phyloP scores from a whole-genome alignment of 2,888 invertebrate species.

The Apoda limacodes region DNA sequence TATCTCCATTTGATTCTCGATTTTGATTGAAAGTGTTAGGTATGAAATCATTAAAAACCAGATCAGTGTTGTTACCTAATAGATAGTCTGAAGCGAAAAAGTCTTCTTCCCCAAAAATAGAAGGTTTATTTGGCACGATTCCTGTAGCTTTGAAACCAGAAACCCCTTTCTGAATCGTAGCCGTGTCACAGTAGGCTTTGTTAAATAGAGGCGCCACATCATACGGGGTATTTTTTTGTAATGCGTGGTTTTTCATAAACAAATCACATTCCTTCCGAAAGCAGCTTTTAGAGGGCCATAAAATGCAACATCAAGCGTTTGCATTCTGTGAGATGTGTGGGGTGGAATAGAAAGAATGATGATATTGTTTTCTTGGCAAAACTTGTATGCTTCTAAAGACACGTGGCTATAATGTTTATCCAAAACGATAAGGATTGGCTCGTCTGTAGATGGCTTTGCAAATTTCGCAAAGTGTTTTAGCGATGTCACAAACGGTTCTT shows the following conservation, averaged over 20 bases:
- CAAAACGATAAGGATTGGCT: slow-evolving; percentile 1
- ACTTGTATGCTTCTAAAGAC: slow-evolving; percentile 2
- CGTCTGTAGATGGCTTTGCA: slow-evolving; percentile 27
- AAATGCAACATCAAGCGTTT: slow-evolving; percentile 2
- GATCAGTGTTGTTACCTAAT: slow-evolving; percentile 12
- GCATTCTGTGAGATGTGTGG: slow-evolving; percentile 2
- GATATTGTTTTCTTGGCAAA: slow-evolving; percentile 1
- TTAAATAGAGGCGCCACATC: slow-evolving; percentile 19
- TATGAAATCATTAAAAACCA: slow-evolving; percentile 3
- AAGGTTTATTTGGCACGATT: slow-evolving; percentile 13
- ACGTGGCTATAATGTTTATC: slow-evolving; percentile 1
- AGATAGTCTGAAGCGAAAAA: slow-evolving; percentile 6
- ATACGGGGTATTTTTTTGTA: slow-evolving; percentile 19
- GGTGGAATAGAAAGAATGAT: slow-evolving; percentile 2
- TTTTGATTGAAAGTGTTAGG: slow-evolving; percentile 3
- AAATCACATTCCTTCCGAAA: slow-evolving; percentile 1
- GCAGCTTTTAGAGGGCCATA: slow-evolving; percentile 3
- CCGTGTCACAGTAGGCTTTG: slow-evolving; percentile 14
- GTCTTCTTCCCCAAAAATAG: slow-evolving; percentile 16
- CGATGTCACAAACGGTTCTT: slow-evolving; percentile 22
- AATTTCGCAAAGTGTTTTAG: slow-evolving; percentile 25
- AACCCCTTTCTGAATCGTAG: slow-evolving; percentile 1
- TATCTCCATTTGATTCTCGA: slow-evolving; percentile 1
- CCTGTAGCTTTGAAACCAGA: neutral
- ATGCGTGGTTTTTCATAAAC: slow-evolving; percentile 11